A percentile compares a stretch with the other conserved stretches of the same genome.
Evolutionary conservation across 1,140 invertebrate species (phyloP).

Genomic region (Meloidogyne exigua): DNA sequence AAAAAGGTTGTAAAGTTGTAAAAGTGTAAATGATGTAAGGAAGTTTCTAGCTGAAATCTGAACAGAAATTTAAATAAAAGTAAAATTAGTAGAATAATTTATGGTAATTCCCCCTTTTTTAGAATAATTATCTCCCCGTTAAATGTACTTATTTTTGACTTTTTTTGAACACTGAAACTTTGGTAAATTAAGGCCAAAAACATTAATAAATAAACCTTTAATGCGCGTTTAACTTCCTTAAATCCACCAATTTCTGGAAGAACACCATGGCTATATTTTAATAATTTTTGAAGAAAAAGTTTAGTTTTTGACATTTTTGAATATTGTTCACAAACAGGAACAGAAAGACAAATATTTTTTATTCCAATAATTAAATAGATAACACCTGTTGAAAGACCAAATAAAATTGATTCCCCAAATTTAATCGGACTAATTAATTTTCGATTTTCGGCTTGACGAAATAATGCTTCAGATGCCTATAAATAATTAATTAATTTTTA

Average conservation of each 20-base stretch:
- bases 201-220: not conserved
- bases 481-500: slow-evolving; percentile 5
- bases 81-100: no score
- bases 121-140: no score
- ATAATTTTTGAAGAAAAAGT: not conserved
- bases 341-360: slow-evolving; percentile 10
- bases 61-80: not conserved
- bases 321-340: not conserved
- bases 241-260: not conserved
- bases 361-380: slow-evolving; percentile 29
- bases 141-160: no score
- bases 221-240: not conserved
- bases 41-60: slow-evolving; percentile 19
- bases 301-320: slow-evolving; percentile 1
- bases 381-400: slow-evolving; percentile 47
- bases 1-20: slow-evolving; percentile 15
- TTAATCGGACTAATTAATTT: slow-evolving; percentile 42
- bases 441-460: slow-evolving; percentile 53
- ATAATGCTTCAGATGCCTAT: slow-evolving; percentile 60
- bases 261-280: not conserved
- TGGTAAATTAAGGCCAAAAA: not conserved
- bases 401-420: slow-evolving; percentile 52
- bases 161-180: no score
- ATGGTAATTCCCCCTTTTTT: no score
- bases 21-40: not conserved